Conservation (phyloP, 2,113 vertebrate species). For the Perccottus glenii region DNA sequence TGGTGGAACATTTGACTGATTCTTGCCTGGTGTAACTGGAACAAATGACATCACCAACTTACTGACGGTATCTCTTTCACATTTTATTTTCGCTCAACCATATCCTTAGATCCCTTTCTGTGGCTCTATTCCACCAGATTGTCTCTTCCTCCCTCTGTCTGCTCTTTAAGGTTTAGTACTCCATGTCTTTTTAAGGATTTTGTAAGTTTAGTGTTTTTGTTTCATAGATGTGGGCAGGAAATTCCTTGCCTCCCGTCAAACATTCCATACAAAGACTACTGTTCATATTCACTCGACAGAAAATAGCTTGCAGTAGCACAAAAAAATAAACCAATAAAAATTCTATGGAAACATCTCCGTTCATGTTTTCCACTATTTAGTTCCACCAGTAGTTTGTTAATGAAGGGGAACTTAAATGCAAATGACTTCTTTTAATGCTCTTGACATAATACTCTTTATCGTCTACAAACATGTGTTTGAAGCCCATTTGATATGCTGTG, state of each 20-base stretch:
- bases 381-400: slow-evolving; percentile 23
- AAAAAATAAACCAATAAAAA: slow-evolving; percentile 59
- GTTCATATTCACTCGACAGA: slow-evolving; percentile 54
- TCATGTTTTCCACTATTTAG: slow-evolving; percentile 30
- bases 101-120: slow-evolving; percentile 21
- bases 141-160: slow-evolving; percentile 17
- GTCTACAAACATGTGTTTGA: slow-evolving; percentile 30
- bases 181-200: slow-evolving; percentile 46
- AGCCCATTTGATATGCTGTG: slow-evolving; percentile 40
- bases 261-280: slow-evolving; percentile 51
- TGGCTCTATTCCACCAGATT: slow-evolving; percentile 17
- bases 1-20: slow-evolving; percentile 69
- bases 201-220: slow-evolving; percentile 54
- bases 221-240: slow-evolving; percentile 58
- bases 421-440: slow-evolving; percentile 17
- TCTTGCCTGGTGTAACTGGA: slow-evolving; percentile 69
- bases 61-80: slow-evolving; percentile 62
- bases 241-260: slow-evolving; percentile 59
- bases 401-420: slow-evolving; percentile 26
- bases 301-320: slow-evolving; percentile 41
- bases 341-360: slow-evolving; percentile 27
- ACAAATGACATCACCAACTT: slow-evolving; percentile 77
- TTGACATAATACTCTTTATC: slow-evolving; percentile 28
- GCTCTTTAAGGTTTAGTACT: slow-evolving; percentile 20
- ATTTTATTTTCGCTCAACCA: slow-evolving; percentile 1